A percentile compares a stretch with the other conserved stretches of the same genome.
Conservation (phyloP, 23 tunicate species). For the Trididemnum clinides region DNA sequence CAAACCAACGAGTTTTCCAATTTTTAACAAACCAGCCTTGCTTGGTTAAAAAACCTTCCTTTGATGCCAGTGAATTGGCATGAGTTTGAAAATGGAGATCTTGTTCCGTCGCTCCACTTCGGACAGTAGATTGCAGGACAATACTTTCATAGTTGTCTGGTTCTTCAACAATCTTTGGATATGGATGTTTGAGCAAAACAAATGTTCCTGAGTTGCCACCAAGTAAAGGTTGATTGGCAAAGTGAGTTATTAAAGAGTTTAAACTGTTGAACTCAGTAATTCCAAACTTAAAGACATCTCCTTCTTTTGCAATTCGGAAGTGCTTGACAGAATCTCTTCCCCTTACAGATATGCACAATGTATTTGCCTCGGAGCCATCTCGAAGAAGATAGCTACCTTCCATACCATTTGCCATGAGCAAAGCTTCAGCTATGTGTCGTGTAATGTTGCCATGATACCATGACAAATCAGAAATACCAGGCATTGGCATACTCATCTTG, state of each 20-base stretch:
- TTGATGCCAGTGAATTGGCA: constrained; percentile 86
- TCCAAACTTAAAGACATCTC: constrained; percentile 75
- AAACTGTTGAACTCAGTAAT: constrained; percentile 85
- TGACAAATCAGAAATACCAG: neutral
- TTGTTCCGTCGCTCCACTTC: constrained; percentile 86
- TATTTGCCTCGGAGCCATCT: constrained; percentile 69
- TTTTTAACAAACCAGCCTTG: constrained; percentile 82
- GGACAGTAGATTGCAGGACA: constrained; percentile 79
- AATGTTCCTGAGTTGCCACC: constrained; percentile 91
- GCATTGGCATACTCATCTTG: too few species aligned
- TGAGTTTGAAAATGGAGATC: constrained; percentile 72
- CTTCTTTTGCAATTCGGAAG: constrained; percentile 72
- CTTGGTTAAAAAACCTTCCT: constrained; percentile 94
- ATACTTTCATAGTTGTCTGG: constrained; percentile 93
- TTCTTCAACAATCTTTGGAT: constrained; percentile 88
- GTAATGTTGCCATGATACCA: constrained; percentile 96
- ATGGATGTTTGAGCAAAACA: constrained; percentile 76
- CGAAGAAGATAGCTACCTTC: constrained; percentile 89
- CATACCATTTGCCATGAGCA: constrained; percentile 92
- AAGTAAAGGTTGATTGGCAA: constrained; percentile 92
- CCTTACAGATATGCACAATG: constrained; percentile 88
- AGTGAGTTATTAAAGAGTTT: constrained; percentile 73
- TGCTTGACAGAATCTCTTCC: constrained; percentile 95
- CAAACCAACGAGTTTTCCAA: constrained; percentile 98
- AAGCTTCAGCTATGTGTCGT: constrained; percentile 92